A percentile compares a stretch with the other conserved stretches of the same genome.
These are phyloP conservation scores for Sycophila sp. DNA, from an alignment of 1,140 invertebrate genomes.

Conservation along the genomic window DNA sequence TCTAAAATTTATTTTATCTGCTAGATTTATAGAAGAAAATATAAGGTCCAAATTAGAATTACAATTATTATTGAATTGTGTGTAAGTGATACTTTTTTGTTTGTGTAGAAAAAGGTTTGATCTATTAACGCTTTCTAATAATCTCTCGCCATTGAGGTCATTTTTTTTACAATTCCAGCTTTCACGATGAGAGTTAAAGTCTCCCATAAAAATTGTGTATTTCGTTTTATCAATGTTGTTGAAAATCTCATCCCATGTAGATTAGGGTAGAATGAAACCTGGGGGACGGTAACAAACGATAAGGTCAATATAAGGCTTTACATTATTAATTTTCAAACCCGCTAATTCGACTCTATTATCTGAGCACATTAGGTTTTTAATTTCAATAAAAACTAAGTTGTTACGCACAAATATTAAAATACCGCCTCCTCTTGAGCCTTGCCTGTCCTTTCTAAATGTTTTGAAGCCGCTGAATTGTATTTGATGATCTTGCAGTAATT, in stretches of 20 bases:
- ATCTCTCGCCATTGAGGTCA: not conserved
- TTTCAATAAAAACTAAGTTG: slow-evolving; percentile 5
- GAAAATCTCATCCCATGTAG: not conserved
- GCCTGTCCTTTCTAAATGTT: slow-evolving; percentile 4
- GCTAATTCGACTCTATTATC: not conserved
- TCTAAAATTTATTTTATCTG: slow-evolving; percentile 46
- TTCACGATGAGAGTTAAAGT: slow-evolving; percentile 3
- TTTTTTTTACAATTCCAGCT: slow-evolving; percentile 11
- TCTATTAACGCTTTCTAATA: not conserved
- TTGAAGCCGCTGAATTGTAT: not conserved
- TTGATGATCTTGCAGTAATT: not conserved
- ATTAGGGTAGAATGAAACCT: not conserved
- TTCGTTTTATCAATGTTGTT: not conserved
- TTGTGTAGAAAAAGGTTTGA: slow-evolving; percentile 2
- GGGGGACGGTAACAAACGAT: not conserved
- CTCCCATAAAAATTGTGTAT: not conserved
- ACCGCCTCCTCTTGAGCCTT: slow-evolving; percentile 13
- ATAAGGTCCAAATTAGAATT: slow-evolving; percentile 21
- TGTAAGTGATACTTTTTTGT: not conserved
- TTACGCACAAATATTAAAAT: slow-evolving; percentile 2
- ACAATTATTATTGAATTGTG: no score
- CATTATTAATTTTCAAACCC: not conserved
- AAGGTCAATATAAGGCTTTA: not conserved
- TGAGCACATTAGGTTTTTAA: not conserved
- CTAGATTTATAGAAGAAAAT: slow-evolving; percentile 39